Base-by-base conservation (phyloP, 1,140 invertebrate genomes). In the Carposina sasakii region DNA sequence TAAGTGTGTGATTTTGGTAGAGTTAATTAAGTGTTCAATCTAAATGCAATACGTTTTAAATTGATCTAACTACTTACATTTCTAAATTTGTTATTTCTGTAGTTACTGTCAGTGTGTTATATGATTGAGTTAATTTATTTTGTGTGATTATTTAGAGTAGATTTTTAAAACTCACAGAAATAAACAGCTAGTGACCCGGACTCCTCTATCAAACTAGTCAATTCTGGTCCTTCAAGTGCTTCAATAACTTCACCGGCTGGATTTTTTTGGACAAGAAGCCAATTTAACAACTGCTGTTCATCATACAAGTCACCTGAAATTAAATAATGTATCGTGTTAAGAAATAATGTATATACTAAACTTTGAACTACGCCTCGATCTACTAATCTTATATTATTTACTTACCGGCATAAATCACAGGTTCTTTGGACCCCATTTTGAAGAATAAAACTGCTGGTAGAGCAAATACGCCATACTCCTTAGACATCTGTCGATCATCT, bases 141-240 rank as follows among this genome's bases (percentile, higher is more conserved):
- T n/a, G n/a, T n/a, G n/a, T n/a, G n/a, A n/a, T n/a, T n/a, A n/a
- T n/a, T n/a, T n/a, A n/a, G n/a, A n/a, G n/a, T n/a, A n/a, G n/a
- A n/a, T n/a, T n/a, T n/a, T n/a, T n/a, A n/a, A n/a, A 43, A 76
- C 93, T 96, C 90, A 96, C 95, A 97, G 76, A 98, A 97, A 76
- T 96, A 97, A 6, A 98, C 92, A 15, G 94, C 94, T 47, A 97
- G 81, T 20, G 94, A 93, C 63, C 93, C 90, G 24, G 93, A 92
- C 58, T 94, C 90, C 60, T 94, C 89, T 53, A 97, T 94, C 15
- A 96, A 71, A 48, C 91, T 88, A 17, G 92, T 73, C n/a, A 98
- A 83, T 56, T 92, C 91, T 67, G 93, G 91, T 36, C 94, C 94
- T 76, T 96, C 94, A 10, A 96, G 82, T 59, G 93, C 93, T 86